Base-by-base conservation (phyloP, 2,888 invertebrate genomes). In the Stramonita haemastoma region DNA sequence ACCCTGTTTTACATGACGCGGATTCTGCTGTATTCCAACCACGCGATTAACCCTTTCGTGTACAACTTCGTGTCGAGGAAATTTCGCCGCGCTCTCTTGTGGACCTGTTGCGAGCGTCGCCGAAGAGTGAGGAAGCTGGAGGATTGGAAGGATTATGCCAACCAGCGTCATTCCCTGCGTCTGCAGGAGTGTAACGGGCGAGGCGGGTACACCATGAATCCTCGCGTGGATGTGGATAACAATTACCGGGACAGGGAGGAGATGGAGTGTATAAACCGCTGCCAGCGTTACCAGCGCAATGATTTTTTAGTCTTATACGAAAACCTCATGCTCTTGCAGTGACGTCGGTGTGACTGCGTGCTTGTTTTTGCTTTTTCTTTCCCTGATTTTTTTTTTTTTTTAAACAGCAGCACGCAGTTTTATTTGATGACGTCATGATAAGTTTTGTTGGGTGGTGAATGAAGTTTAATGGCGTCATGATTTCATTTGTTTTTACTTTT, bases 11-110 rank as follows among this genome's bases (percentile, higher is more conserved):
- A 92, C 87, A 88, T 92, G 88, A 90, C 91, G 4, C 85, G 91
- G 11, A 91, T 92, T 83, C 81, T 92, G 84, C 87, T 92, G 57
- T 92, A 92, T 85, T 90, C 91, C 84, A 92, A 92, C 89, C 92
- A 92, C 88, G 92, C 92, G 73, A 91, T 92, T 85, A 92, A 92
- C 83, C 92, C 92, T 17, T 91, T 92, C 86, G 91, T 92, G 36
- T 92, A 92, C 88, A 92, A 92, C 88, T 92, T 92, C 88, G 92
- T 92, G 15, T 91, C 92, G 32, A 89, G 91, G 86, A 91, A 91
- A 89, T 92, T 92, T 89, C 90, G 92, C 19, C 89, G 91, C 4
- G 92, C 92, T 5, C 88, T 92, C 29, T 29, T 90, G 19, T 91
- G 92, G 91, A 79, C 92, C 66, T 92, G 91, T 66, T 91, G 91